Conservation (phyloP, 2,888 invertebrate genomes). For the Chesias legatella region DNA sequence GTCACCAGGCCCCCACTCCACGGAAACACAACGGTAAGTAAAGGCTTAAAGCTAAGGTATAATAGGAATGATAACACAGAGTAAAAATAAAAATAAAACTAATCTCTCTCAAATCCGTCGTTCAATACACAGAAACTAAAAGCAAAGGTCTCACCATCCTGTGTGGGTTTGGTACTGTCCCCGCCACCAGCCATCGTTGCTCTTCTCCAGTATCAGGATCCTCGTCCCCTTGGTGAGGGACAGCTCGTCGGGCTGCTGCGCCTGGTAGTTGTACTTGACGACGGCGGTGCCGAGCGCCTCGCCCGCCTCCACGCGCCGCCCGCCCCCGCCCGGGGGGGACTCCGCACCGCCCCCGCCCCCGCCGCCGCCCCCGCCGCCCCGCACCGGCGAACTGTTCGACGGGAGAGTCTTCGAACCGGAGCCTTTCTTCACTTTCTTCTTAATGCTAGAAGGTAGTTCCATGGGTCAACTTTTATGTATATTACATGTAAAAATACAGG, state of each 20-base stretch:
- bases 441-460: constrained; percentile 85
- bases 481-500: too few species aligned
- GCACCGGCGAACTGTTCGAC: constrained; percentile 90
- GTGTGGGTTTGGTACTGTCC: constrained; percentile 86
- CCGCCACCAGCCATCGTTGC: constrained; percentile 99
- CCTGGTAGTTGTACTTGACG: constrained; percentile 96
- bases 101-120: too few species aligned
- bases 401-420: constrained; percentile 93
- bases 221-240: constrained; percentile 96
- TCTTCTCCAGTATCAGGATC: constrained; percentile 97
- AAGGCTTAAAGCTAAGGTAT: too few species aligned
- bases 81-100: too few species aligned
- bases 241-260: constrained; percentile 97
- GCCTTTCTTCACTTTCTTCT: constrained; percentile 91
- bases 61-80: too few species aligned
- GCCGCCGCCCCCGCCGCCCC: constrained; percentile 78
- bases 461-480: too few species aligned
- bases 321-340: constrained; percentile 83
- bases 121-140: neutral
- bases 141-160: constrained; percentile 65
- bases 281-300: constrained; percentile 94
- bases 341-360: constrained; percentile 83
- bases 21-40: too few species aligned
- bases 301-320: constrained; percentile 84
- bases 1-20: too few species aligned